Conservation (phyloP, 2,797 vertebrate genomes). For the Squalus acanthias region DNA sequence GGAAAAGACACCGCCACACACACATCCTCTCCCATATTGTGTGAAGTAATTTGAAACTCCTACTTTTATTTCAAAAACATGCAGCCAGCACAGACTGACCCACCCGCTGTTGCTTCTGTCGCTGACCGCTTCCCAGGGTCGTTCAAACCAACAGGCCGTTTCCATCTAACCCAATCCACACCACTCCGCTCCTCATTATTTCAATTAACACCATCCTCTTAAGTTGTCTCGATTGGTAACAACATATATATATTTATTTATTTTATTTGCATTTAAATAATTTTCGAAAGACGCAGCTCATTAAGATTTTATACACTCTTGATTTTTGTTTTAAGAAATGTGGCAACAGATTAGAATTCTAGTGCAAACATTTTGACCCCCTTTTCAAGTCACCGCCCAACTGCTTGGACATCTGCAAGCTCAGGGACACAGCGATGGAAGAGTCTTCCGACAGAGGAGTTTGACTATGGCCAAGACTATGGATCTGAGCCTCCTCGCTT, state of each 20-base stretch:
- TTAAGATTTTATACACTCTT: too few relatives aligned
- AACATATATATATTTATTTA: background rate
- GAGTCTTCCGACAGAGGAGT: background rate
- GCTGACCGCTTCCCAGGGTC: background rate
- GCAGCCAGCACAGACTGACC: background rate
- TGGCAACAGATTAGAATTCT: too few relatives aligned
- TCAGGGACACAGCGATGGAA: background rate
- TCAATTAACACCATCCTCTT: too few relatives aligned
- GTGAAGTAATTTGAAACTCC: slow-evolving; percentile 5
- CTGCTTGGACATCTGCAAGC: background rate
- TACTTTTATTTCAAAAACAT: background rate
- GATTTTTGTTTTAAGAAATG: background rate
- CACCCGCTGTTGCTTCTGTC: background rate
- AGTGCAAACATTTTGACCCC: background rate
- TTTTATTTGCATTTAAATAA: background rate
- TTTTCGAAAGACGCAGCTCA: background rate
- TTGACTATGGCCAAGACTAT: background rate
- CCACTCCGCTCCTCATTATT: too few relatives aligned
- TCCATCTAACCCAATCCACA: too few relatives aligned
- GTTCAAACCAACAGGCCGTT: too few relatives aligned
- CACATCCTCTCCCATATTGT: background rate
- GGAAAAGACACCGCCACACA: background rate
- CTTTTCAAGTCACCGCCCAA: background rate
- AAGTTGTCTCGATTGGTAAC: background rate
- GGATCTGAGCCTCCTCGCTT: background rate